phyloP scores from a whole-genome alignment of 2,888 invertebrate genomes.

The Nephrotoma guestfalica region DNA sequence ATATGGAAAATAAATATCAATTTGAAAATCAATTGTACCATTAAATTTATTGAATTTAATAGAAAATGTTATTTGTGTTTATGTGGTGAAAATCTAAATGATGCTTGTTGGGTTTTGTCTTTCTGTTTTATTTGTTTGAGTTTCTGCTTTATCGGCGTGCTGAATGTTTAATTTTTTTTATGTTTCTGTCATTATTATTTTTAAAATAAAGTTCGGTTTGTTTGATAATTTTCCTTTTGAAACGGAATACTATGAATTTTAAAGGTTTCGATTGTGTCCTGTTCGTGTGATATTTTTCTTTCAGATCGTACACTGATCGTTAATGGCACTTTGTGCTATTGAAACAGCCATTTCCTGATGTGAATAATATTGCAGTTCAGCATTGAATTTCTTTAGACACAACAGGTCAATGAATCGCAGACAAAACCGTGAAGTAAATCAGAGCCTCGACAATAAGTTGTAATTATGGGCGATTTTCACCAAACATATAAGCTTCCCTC shows the following conservation, averaged over 20 bases:
- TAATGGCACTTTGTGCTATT: too few relatives aligned
- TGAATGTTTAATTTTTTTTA: neutral
- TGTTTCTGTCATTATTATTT: neutral
- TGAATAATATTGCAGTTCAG: neutral
- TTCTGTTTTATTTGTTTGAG: neutral
- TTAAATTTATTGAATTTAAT: neutral
- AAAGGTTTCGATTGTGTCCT: neutral
- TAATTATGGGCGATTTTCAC: too few relatives aligned
- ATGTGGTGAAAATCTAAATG: neutral
- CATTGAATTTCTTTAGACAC: too few relatives aligned
- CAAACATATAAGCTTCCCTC: too few relatives aligned
- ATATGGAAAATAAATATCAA: neutral
- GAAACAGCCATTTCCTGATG: too few relatives aligned
- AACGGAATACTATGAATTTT: neutral
- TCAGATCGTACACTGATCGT: neutral
- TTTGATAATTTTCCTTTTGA: neutral
- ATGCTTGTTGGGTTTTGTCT: neutral
- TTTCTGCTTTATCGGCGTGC: neutral
- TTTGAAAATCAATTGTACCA: neutral
- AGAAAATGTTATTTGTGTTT: neutral
- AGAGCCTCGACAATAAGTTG: too few relatives aligned
- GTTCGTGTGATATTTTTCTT: neutral
- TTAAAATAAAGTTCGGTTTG: neutral
- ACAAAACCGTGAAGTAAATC: too few relatives aligned
- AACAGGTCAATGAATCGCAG: too few relatives aligned